phyloP scores from a whole-genome alignment of 2,797 vertebrate genomes.

The Sebastolobus alascanus region DNA sequence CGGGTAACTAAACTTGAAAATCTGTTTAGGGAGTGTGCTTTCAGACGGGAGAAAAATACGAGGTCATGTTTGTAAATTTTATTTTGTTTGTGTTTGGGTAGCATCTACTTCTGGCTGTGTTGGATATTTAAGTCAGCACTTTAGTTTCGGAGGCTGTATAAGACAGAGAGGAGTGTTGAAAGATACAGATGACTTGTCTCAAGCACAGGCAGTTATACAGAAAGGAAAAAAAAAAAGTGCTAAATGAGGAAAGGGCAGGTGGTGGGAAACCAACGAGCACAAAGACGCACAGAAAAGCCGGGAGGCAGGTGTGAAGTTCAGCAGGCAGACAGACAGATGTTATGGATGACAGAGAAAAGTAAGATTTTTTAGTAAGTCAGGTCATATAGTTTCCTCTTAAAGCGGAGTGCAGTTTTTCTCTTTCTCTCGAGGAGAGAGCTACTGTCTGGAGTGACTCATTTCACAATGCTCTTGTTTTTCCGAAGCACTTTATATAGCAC shows the following conservation, averaged over 20 bases:
- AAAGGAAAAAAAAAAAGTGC: neutral
- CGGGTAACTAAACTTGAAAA: conserved; percentile 16
- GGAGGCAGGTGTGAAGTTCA: conserved; percentile 6
- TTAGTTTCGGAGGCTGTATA: neutral
- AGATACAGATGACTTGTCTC: neutral
- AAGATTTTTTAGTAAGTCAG: neutral
- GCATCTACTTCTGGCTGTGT: neutral
- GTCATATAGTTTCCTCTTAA: conserved; percentile 10
- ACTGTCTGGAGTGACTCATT: conserved; percentile 58
- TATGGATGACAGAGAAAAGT: conserved; percentile 7
- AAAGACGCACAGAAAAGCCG: neutral
- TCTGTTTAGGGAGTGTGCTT: neutral
- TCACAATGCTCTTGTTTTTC: conserved; percentile 62
- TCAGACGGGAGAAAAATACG: neutral
- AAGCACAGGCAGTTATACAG: conserved; percentile 10
- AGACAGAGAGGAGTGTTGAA: conserved; percentile 2
- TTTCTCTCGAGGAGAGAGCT: conserved; percentile 11
- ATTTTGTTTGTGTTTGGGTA: neutral
- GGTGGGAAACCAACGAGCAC: conserved; percentile 28
- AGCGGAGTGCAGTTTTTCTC: conserved; percentile 10
- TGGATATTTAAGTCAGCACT: conserved; percentile 7
- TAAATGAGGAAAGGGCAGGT: conserved; percentile 22
- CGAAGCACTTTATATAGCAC: conserved; percentile 53
- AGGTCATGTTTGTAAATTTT: neutral
- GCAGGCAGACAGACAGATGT: conserved; percentile 2